Conservation (phyloP, 2,888 invertebrate genomes). For the Mythimna loreyi region DNA sequence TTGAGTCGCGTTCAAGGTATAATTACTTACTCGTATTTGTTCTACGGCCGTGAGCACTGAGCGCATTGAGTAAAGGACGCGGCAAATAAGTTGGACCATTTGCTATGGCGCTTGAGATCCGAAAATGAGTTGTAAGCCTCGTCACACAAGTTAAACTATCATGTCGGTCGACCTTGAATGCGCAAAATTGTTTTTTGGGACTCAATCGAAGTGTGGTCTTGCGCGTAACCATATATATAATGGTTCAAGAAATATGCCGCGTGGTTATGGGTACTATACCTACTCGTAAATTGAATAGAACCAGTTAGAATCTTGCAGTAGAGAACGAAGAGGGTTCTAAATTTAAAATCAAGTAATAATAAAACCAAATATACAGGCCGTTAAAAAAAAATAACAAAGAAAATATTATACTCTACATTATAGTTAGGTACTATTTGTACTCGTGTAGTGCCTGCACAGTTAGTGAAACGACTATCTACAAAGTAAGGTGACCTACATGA, state of each 20-base stretch:
- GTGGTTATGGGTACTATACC: slow-evolving; percentile 1
- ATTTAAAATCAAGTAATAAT: slow-evolving; percentile 4
- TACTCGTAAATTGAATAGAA: slow-evolving; percentile 39
- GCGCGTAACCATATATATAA: too few relatives aligned
- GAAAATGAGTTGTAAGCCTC: too few relatives aligned
- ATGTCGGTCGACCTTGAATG: too few relatives aligned
- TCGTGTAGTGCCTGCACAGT: slow-evolving; percentile 59
- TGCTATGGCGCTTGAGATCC: too few relatives aligned
- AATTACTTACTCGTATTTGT: slow-evolving; percentile 60
- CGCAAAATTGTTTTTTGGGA: too few relatives aligned
- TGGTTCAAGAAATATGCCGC: too few relatives aligned
- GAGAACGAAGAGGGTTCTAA: background rate
- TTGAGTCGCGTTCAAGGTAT: slow-evolving; percentile 55
- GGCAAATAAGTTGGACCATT: too few relatives aligned
- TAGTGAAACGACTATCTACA: slow-evolving; percentile 82
- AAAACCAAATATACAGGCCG: background rate
- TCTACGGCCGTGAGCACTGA: slow-evolving; percentile 56
- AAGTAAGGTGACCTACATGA: slow-evolving; percentile 91
- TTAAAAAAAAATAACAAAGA: slow-evolving; percentile 9
- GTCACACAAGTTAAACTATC: too few relatives aligned
- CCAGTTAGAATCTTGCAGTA: slow-evolving; percentile 24
- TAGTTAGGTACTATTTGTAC: slow-evolving; percentile 1
- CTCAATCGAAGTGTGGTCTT: too few relatives aligned
- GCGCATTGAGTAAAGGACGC: slow-evolving; percentile 19
- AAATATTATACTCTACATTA: slow-evolving; percentile 2